phyloP scores from a whole-genome alignment of 2,888 invertebrate genomes.

The Epirrhoe alternata region DNA sequence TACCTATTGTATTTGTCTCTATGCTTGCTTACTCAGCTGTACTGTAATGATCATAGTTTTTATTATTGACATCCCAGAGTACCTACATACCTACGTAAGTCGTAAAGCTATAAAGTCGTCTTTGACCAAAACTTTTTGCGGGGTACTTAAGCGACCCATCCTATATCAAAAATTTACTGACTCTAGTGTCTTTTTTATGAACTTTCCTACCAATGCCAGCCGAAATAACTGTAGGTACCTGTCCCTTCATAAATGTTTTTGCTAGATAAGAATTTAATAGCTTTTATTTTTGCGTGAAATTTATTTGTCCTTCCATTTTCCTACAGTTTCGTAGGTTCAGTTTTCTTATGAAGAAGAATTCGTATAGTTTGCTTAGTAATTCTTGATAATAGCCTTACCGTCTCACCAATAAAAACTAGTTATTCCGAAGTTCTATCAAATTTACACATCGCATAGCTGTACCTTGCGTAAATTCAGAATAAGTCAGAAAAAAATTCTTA shows the following conservation, averaged over 20 bases:
- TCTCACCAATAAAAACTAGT: too few relatives aligned
- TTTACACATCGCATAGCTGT: too few relatives aligned
- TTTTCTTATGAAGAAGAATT: not conserved
- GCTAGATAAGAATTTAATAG: constrained; percentile 12
- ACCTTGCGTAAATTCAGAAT: too few relatives aligned
- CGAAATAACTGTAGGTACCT: constrained; percentile 15
- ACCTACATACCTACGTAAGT: not conserved
- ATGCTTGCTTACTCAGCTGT: not conserved
- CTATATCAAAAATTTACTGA: constrained; percentile 58
- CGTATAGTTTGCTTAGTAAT: not conserved
- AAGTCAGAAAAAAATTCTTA: too few relatives aligned
- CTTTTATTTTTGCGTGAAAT: constrained; percentile 1
- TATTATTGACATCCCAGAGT: not conserved
- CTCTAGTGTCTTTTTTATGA: constrained; percentile 47
- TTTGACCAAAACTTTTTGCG: constrained; percentile 57
- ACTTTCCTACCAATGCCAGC: constrained; percentile 31
- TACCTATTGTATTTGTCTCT: too few relatives aligned
- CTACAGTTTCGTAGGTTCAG: not conserved
- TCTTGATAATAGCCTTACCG: not conserved
- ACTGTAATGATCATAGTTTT: not conserved
- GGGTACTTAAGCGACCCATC: constrained; percentile 48
- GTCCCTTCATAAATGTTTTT: constrained; percentile 21
- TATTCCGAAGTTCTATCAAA: too few relatives aligned
- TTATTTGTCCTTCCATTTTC: not conserved
- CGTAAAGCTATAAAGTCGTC: constrained; percentile 57